Percentiles rank a stretch among this genome's conserved stretches.
These are phyloP conservation scores for Melanostoma mellinum DNA, from an alignment of 2,888 invertebrate genomes.

Conservation along the genomic window DNA sequence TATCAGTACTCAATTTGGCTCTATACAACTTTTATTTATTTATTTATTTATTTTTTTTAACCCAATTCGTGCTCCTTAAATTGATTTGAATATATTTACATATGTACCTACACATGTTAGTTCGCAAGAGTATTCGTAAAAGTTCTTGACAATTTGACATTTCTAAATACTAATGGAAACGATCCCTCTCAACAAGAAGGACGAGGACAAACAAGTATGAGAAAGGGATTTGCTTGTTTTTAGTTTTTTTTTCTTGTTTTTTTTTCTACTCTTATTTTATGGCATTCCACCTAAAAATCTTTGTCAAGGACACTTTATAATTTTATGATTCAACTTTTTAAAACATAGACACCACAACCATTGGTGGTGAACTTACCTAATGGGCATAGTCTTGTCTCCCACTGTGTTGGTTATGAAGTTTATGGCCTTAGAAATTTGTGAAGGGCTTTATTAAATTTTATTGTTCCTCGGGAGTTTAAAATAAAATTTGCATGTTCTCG, in stretches of 20 bases:
- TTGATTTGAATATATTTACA: constrained; percentile 24
- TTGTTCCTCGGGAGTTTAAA: constrained; percentile 27
- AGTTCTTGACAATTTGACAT: constrained; percentile 22
- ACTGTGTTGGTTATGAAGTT: constrained; percentile 20
- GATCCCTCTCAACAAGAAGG: constrained; percentile 10
- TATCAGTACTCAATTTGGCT: constrained; percentile 7
- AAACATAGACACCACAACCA: constrained; percentile 36
- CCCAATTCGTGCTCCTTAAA: not conserved
- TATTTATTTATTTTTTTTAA: too few species aligned
- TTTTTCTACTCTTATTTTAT: constrained; percentile 20
- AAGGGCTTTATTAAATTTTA: constrained; percentile 57
- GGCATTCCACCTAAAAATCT: constrained; percentile 27
- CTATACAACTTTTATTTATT: not conserved
- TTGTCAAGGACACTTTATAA: constrained; percentile 56
- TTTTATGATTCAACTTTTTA: constrained; percentile 54
- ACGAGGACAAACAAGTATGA: constrained; percentile 11
- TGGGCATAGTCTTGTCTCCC: not conserved
- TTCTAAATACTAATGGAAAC: not conserved
- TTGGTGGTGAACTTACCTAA: constrained; percentile 37
- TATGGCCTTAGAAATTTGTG: constrained; percentile 57
- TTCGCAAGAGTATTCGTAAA: constrained; percentile 1
- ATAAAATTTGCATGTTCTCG: constrained; percentile 26
- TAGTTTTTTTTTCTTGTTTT: not conserved
- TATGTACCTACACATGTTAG: not conserved
- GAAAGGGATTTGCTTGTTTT: not conserved